phyloP scores from a whole-genome alignment of 1,140 invertebrate species.

The Coenobita brevimanus region DNA sequence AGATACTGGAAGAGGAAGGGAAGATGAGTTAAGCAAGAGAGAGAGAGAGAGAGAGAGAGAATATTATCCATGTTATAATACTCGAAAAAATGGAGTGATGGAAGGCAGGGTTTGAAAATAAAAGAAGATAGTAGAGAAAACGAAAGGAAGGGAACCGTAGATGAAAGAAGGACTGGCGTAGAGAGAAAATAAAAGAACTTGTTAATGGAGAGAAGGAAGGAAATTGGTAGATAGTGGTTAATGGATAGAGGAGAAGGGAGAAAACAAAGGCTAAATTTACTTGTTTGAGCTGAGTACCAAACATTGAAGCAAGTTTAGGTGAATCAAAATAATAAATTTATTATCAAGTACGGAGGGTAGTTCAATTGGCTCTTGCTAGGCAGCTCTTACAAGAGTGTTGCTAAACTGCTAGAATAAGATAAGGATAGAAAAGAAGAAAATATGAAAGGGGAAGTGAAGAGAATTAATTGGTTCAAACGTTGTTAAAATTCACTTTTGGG shows the following conservation, averaged over 20 bases:
- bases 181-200: not conserved
- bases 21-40: not conserved
- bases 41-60: not conserved
- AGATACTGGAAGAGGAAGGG: not conserved
- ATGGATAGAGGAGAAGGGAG: not conserved
- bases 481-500: too few species aligned
- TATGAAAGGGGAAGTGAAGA: too few species aligned
- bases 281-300: too few species aligned
- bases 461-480: too few species aligned
- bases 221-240: not conserved
- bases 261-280: not conserved
- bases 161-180: not conserved
- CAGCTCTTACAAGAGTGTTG: too few species aligned
- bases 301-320: too few species aligned
- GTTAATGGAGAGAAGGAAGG: not conserved
- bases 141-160: not conserved
- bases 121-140: not conserved
- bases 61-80: not conserved
- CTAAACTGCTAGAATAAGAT: too few species aligned
- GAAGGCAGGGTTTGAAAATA: not conserved
- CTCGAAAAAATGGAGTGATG: not conserved
- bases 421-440: too few species aligned
- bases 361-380: too few species aligned
- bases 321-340: too few species aligned
- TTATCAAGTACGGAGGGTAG: too few species aligned